phyloP scores from a whole-genome alignment of 2,888 invertebrate genomes.

The Polylopha cassiicola region DNA sequence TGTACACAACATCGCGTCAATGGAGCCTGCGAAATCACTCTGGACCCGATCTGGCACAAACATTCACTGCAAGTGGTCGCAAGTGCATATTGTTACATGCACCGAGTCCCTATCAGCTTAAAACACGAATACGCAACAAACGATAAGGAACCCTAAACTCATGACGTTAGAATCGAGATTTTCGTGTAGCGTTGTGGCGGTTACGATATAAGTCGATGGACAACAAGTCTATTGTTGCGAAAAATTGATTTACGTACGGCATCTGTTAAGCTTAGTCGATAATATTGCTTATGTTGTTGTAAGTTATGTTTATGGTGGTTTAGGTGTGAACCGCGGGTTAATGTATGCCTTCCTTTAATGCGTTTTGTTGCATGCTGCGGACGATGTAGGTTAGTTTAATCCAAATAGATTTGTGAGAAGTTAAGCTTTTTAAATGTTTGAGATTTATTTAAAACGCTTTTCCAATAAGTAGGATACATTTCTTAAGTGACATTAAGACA shows the following conservation, averaged over 20 bases:
- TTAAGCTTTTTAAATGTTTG: too few relatives aligned
- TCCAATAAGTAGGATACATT: too few relatives aligned
- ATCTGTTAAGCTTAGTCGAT: conserved; percentile 47
- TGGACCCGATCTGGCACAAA: conserved; percentile 62
- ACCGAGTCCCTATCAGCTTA: conserved; percentile 25
- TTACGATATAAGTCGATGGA: conserved; percentile 26
- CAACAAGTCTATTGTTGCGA: conserved; percentile 59
- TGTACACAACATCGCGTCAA: conserved; percentile 36
- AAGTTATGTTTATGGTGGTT: conserved; percentile 37
- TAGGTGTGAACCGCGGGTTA: conserved; percentile 30
- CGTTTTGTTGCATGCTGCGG: conserved; percentile 4
- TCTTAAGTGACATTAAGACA: too few relatives aligned
- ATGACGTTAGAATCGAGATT: conserved; percentile 25
- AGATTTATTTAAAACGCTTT: too few relatives aligned
- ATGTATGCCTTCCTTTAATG: conserved; percentile 19
- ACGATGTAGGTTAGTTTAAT: conserved; percentile 1
- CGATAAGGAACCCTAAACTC: conserved; percentile 19
- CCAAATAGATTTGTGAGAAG: conserved; percentile 3
- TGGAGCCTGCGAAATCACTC: conserved; percentile 46
- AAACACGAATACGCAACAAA: conserved; percentile 10
- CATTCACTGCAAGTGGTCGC: conserved; percentile 59
- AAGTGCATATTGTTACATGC: conserved; percentile 64
- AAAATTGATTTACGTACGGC: conserved; percentile 74
- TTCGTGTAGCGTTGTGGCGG: conserved; percentile 1
- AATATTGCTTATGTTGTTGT: conserved; percentile 23